These are phyloP conservation scores for Peromyscus melanophrys DNA, from an alignment of 2,797 vertebrate genomes.

Conservation along the genomic window DNA sequence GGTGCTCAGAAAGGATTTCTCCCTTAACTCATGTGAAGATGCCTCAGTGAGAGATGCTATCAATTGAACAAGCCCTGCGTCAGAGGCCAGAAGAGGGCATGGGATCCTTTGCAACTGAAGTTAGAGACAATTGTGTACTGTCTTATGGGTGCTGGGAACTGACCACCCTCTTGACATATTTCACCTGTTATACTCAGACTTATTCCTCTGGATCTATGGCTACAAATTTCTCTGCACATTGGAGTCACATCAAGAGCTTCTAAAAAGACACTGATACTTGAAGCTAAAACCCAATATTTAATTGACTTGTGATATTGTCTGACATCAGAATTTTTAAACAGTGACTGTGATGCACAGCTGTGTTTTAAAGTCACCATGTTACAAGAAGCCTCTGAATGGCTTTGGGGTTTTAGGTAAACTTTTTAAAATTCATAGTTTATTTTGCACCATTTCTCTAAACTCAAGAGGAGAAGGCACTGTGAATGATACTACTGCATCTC, in stretches of 20 bases:
- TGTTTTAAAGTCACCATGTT: background rate
- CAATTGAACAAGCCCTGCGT: background rate
- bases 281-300: slow-evolving; percentile 1
- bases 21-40: background rate
- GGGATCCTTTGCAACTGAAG: background rate
- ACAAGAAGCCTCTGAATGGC: background rate
- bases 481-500: background rate
- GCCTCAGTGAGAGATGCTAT: background rate
- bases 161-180: background rate
- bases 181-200: background rate
- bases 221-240: background rate
- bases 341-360: background rate
- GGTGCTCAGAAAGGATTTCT: background rate
- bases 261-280: background rate
- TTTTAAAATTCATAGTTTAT: background rate
- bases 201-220: background rate
- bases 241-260: background rate
- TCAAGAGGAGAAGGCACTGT: background rate
- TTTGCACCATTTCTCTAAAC: background rate
- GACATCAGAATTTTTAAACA: background rate
- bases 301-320: slow-evolving; percentile 5
- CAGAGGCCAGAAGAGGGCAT: background rate
- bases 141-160: background rate
- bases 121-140: background rate
- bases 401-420: background rate